These are phyloP conservation scores for Erythrocercus mccallii DNA, from an alignment of 2,113 vertebrate genomes.

Conservation along the genomic window DNA sequence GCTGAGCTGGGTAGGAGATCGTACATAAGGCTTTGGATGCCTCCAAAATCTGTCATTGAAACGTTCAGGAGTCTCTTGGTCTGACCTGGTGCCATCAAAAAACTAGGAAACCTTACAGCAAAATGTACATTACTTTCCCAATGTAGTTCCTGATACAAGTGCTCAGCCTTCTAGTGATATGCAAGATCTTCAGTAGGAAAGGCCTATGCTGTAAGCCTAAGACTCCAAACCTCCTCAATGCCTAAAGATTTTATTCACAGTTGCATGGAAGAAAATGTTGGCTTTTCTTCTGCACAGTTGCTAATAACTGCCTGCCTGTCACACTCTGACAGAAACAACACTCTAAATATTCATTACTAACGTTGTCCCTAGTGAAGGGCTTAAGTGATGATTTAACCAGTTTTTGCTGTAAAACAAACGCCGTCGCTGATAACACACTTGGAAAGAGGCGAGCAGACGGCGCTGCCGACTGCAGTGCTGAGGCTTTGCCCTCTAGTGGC, in stretches of 20 bases:
- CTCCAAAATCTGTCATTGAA: not conserved
- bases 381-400: not conserved
- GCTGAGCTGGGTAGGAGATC: not conserved
- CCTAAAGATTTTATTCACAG: not conserved
- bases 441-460: not conserved
- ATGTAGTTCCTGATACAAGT: fast-evolving
- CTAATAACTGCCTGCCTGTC: not conserved
- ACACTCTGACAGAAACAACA: not conserved
- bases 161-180: not conserved
- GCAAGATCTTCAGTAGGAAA: not conserved
- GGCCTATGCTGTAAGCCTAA: not conserved
- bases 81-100: not conserved
- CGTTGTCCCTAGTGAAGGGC: not conserved
- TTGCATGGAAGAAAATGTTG: not conserved
- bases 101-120: not conserved
- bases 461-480: not conserved
- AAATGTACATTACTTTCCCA: not conserved
- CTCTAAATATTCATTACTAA: not conserved
- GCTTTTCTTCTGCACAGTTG: not conserved
- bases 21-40: not conserved
- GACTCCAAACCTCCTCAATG: not conserved
- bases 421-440: not conserved
- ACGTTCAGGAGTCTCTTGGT: not conserved
- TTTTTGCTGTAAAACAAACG: not conserved
- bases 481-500: conserved; percentile 36